Evolutionary conservation across 2,113 vertebrate genomes (phyloP).

Genomic region (Apus apus): DNA sequence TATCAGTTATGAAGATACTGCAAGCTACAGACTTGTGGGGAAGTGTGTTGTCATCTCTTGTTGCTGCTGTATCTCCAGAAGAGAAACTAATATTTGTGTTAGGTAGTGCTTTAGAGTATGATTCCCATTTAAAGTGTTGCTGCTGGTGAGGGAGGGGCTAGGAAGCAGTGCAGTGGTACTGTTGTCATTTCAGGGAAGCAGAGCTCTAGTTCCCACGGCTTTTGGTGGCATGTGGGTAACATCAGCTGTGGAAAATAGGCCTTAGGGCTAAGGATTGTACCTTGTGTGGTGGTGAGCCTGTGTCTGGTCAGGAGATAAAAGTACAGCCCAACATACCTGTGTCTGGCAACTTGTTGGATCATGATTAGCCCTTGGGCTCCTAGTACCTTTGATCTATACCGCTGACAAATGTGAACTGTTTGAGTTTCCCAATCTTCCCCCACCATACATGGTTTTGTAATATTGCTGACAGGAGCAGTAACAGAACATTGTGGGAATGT

Average conservation of each 20-base stretch:
- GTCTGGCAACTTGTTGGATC: not conserved
- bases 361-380: not conserved
- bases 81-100: not conserved
- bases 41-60: not conserved
- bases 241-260: rapidly evolving
- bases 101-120: not conserved
- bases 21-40: not conserved
- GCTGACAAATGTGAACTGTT: not conserved
- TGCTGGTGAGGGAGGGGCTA: not conserved
- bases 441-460: not conserved
- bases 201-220: not conserved
- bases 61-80: not conserved
- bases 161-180: not conserved
- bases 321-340: rapidly evolving
- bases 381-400: not conserved
- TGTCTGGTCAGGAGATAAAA: not conserved
- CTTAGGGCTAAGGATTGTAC: not conserved
- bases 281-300: rapidly evolving
- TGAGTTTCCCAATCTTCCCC: not conserved
- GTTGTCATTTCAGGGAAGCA: not conserved
- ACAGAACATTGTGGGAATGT: not conserved
- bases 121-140: rapidly evolving
- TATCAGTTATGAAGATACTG: not conserved
- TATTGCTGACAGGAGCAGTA: not conserved
- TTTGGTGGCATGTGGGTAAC: not conserved